Evolutionary conservation across 2,888 invertebrate genomes (phyloP).

Genomic region (Stegophylla sp.): DNA sequence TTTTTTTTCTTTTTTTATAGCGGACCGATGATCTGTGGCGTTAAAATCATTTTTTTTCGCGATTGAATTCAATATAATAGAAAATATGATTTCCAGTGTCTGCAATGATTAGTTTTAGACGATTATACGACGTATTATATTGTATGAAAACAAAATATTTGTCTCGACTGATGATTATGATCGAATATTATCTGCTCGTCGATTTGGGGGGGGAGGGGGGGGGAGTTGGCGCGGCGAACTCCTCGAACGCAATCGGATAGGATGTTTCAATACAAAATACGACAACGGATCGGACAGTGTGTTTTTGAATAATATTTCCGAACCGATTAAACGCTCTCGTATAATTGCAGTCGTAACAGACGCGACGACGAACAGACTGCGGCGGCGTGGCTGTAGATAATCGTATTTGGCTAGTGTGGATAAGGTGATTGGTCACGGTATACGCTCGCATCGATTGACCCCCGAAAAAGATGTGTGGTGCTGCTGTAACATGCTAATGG

Average conservation of each 20-base stretch:
- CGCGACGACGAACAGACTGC: neutral
- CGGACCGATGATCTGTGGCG: neutral
- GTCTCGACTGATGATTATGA: no score
- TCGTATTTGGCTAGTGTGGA: constrained; percentile 20
- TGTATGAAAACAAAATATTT: no score
- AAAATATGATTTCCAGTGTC: constrained; percentile 22
- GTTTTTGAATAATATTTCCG: constrained; percentile 11
- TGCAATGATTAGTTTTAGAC: no score
- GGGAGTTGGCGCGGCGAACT: no score
- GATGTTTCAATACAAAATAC: neutral
- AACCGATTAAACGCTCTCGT: constrained; percentile 20
- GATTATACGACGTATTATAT: neutral
- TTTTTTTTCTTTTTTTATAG: constrained; percentile 9
- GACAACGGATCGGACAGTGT: neutral
- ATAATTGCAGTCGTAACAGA: neutral
- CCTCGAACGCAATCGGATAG: no score
- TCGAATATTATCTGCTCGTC: no score
- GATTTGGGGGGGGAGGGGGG: no score
- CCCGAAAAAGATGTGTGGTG: constrained; percentile 8
- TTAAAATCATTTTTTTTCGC: constrained; percentile 14
- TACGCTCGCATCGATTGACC: constrained; percentile 30
- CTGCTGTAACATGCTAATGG: constrained; percentile 30
- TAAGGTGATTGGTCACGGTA: constrained; percentile 47
- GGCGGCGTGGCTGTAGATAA: constrained; percentile 28
- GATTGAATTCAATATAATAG: constrained; percentile 13